phyloP scores from a whole-genome alignment of 2,113 vertebrate genomes.

The Muscicapa adusta region DNA sequence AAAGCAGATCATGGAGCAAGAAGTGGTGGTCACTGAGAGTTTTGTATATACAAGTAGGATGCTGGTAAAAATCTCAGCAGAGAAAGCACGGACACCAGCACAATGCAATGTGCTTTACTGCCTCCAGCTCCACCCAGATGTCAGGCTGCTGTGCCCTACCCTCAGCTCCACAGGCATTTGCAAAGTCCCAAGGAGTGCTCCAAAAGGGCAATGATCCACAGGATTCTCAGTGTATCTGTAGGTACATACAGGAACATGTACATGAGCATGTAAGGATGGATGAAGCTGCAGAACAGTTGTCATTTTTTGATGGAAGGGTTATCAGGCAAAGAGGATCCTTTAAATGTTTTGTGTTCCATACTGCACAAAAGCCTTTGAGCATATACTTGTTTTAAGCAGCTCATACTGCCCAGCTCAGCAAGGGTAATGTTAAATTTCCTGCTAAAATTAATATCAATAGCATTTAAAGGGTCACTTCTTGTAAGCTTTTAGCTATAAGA shows the following conservation, averaged over 20 bases:
- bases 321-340: neutral
- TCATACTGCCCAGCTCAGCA: neutral
- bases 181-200: neutral
- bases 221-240: neutral
- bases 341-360: neutral
- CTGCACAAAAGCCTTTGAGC: neutral
- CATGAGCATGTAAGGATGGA: neutral
- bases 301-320: neutral
- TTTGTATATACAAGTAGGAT: neutral
- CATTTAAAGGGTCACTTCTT: neutral
- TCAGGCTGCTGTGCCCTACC: neutral
- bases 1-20: neutral
- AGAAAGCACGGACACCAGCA: neutral
- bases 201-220: neutral
- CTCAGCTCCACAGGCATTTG: neutral
- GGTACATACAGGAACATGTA: neutral
- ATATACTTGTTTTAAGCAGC: too few relatives aligned
- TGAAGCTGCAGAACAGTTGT: neutral
- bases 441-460: neutral
- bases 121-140: neutral
- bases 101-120: neutral
- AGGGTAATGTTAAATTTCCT: neutral
- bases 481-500: neutral
- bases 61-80: neutral
- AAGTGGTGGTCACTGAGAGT: neutral